A percentile compares a stretch with the other conserved stretches of the same genome.
Evolutionary conservation across 2,113 vertebrate species (phyloP).

Genomic region (Crotalus tigris): DNA sequence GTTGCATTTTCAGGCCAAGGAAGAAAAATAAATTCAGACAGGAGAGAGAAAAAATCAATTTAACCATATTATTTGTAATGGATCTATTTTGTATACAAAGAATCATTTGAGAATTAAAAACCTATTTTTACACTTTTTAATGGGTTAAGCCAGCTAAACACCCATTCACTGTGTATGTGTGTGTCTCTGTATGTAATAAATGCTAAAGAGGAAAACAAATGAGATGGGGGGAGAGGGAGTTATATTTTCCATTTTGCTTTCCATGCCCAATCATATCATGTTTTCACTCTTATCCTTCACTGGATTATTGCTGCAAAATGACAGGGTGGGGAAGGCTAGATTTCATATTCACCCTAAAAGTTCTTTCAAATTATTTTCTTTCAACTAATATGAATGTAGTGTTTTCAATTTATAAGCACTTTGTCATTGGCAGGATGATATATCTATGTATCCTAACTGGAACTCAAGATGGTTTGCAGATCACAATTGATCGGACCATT

Average conservation of each 20-base stretch:
- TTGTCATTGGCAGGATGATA: not conserved
- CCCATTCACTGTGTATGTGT: not conserved
- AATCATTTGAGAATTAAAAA: not conserved
- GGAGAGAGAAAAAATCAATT: not conserved
- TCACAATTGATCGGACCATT: not conserved
- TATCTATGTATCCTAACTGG: no score
- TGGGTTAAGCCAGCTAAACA: not conserved
- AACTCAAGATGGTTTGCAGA: no score
- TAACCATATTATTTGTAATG: not conserved
- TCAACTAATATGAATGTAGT: not conserved
- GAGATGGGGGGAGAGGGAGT: not conserved
- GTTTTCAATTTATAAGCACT: not conserved
- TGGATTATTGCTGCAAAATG: not conserved
- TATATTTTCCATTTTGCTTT: not conserved
- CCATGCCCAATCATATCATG: not conserved
- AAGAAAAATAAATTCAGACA: not conserved
- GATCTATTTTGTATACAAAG: not conserved
- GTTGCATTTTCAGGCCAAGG: not conserved
- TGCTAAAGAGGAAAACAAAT: not conserved
- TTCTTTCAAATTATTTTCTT: not conserved
- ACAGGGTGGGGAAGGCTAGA: not conserved
- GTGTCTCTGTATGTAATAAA: not conserved
- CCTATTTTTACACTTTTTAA: not conserved
- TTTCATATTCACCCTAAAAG: not conserved
- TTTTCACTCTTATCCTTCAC: not conserved